Base-by-base conservation (phyloP, 2,888 invertebrate genomes). In the Drosophila formosana region DNA sequence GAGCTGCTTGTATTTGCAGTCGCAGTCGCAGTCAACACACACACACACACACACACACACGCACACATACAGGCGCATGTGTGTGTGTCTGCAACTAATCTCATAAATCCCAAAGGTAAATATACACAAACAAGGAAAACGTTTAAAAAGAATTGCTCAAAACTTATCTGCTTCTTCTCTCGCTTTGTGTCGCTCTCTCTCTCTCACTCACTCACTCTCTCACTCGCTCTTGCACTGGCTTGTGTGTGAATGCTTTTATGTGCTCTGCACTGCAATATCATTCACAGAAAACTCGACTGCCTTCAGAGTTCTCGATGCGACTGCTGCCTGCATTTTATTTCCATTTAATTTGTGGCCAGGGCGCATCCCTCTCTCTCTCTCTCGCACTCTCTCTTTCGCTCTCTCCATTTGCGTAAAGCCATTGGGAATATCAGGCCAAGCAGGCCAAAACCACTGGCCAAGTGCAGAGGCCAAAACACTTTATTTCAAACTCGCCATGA, bases 91-190 rank as follows among this genome's bases (percentile, higher is more conserved):
- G 83, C 62, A 82, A 75, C 80, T 83, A 87, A 83, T 83, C 87
- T 84, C 84, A 87, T 84, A 87, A 83, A 83, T 83, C 83, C 82
- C 84, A 84, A 87, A 87, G 87, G 83, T 87, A 87, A 83, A 87
- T 70, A 87, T 68, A 83, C 73, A 74, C 72, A 83, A 86, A 76
- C 74, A 76, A 69, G 78, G 61, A 73, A 73, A 82, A 80, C 81
- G 78, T 78, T 82, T 82, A 78, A 83, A 83, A 87, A 86, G 81
- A 82, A 86, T 78, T 80, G 72, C 78, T 78, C 69, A 73, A 74
- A 83, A 77, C 66, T 86, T 71, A 68, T 75, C 69, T 74, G 61
- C 69, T 74, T 57, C 57, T 51, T 60, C 65, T 62, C 51, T 25
- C 28, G 55, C 39, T 51, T 49, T 68, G 26, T 63, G n/a, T 18